Percentiles rank a stretch among this genome's conserved stretches.
Conservation (phyloP, 1,140 invertebrate species). For the Brachionus asplanchnoidis region DNA sequence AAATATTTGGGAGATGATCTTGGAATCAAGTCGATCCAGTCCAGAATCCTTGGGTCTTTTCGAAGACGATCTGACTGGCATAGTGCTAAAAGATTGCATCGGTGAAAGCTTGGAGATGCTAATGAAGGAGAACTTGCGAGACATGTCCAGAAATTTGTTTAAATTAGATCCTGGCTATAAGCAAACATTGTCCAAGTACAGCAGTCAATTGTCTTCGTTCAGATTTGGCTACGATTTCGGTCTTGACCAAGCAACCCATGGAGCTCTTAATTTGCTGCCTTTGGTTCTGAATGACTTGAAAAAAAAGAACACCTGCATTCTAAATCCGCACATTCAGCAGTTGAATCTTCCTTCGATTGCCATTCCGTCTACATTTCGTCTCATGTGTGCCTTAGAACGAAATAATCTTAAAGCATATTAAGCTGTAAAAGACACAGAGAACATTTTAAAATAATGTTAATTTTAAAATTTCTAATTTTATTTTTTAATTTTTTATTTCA, state of each 20-base stretch:
- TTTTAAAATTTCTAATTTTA: no score
- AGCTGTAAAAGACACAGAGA: no score
- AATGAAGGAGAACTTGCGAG: conserved; percentile 29
- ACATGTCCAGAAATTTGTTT: conserved; percentile 23
- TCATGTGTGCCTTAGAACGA: conserved; percentile 28
- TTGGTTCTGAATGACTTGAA: conserved; percentile 3
- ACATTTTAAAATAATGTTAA: no score
- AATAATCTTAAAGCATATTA: not conserved
- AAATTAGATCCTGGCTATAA: conserved; percentile 24
- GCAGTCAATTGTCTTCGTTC: not conserved
- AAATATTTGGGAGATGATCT: conserved; percentile 37
- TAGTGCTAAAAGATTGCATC: not conserved
- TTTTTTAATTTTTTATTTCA: no score
- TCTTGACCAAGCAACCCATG: not conserved
- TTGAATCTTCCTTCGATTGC: not conserved
- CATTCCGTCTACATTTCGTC: conserved; percentile 14
- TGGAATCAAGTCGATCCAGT: not conserved
- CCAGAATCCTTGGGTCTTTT: conserved; percentile 32
- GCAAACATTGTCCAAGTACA: not conserved
- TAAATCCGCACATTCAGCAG: not conserved
- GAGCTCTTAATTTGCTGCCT: conserved; percentile 30
- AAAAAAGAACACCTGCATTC: conserved; percentile 17
- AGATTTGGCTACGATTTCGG: conserved; percentile 19
- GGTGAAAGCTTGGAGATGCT: not conserved
- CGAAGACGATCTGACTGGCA: conserved; percentile 24